Evolutionary conservation across 2,797 vertebrate genomes (phyloP).

Genomic region (Chromis chromis): DNA sequence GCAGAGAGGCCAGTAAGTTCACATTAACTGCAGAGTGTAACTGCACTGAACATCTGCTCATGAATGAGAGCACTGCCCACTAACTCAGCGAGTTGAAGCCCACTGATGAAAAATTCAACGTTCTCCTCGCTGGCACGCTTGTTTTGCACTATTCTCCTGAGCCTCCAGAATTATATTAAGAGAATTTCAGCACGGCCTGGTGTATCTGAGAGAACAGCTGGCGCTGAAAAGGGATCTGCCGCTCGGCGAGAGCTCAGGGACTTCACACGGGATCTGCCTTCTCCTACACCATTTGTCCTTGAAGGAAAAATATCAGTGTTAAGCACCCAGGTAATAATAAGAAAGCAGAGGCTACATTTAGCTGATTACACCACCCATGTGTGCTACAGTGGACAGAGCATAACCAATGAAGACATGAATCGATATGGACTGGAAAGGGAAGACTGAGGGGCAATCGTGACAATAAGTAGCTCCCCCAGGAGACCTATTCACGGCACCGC

Average conservation of each 20-base stretch:
- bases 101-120: conserved; percentile 99
- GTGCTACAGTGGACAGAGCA: conserved; percentile 45
- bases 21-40: conserved; percentile 94
- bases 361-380: conserved; percentile 68
- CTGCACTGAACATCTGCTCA: conserved; percentile 99
- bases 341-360: conserved; percentile 76
- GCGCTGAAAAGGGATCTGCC: conserved; percentile 94
- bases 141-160: conserved; percentile 98
- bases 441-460: conserved; percentile 59
- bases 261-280: conserved; percentile 90
- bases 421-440: conserved; percentile 52
- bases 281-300: conserved; percentile 94
- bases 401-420: conserved; percentile 64
- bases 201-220: conserved; percentile 99
- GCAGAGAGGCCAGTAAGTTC: conserved; percentile 96
- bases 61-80: conserved; percentile 97
- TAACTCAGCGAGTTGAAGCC: conserved; percentile 90
- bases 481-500: conserved; percentile 48
- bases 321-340: conserved; percentile 79
- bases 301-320: conserved; percentile 78
- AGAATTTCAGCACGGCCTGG: conserved; percentile 94
- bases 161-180: conserved; percentile 99
- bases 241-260: conserved; percentile 91
- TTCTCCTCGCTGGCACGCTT: conserved; percentile 97
- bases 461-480: conserved; percentile 65